These are phyloP conservation scores for Temnothorax rugatulus DNA, from an alignment of 2,888 invertebrate genomes.

Conservation along the genomic window DNA sequence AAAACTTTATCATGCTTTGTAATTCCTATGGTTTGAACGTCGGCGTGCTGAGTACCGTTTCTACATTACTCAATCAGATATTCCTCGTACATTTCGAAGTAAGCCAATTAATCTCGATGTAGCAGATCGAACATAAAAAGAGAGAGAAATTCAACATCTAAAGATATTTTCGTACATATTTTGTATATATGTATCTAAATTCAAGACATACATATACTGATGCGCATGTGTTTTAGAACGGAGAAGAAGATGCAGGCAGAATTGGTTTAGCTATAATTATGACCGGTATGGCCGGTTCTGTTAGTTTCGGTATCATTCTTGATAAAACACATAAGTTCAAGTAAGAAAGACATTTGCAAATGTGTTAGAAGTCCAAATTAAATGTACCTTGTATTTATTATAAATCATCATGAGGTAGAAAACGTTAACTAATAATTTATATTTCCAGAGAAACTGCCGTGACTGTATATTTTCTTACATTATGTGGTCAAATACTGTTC, in stretches of 20 bases:
- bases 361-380: constrained; percentile 3
- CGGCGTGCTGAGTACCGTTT: constrained; percentile 91
- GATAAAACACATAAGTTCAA: constrained; percentile 91
- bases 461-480: constrained; percentile 77
- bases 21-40: constrained; percentile 91
- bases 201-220: background rate
- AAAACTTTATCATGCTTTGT: constrained; percentile 88
- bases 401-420: background rate
- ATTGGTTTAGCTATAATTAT: constrained; percentile 89
- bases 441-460: constrained; percentile 88
- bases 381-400: background rate
- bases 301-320: constrained; percentile 89
- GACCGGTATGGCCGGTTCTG: constrained; percentile 89
- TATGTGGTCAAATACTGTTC: constrained; percentile 81
- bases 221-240: constrained; percentile 83
- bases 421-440: constrained; percentile 12
- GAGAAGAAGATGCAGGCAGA: constrained; percentile 88
- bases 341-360: constrained; percentile 83
- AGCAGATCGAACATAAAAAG: background rate
- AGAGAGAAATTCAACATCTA: background rate
- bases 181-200: background rate
- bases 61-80: constrained; percentile 88
- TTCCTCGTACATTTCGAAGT: constrained; percentile 86
- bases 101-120: constrained; percentile 65
- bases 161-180: background rate